phyloP scores from a whole-genome alignment of 1,140 invertebrate genomes.

The Marisa cornuarietis region DNA sequence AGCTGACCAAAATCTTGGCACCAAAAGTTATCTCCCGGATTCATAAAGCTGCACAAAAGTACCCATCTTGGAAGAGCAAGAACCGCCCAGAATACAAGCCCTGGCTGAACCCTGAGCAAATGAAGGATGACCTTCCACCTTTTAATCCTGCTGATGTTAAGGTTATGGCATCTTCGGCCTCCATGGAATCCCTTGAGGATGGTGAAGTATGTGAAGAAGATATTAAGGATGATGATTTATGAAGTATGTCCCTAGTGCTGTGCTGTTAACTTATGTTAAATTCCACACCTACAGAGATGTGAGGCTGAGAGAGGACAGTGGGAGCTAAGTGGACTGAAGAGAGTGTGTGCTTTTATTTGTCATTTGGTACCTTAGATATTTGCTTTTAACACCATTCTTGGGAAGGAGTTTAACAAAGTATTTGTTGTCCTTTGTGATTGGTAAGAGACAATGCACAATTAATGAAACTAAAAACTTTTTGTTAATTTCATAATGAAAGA shows the following conservation, averaged over 20 bases:
- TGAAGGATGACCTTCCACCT: slow-evolving; percentile 57
- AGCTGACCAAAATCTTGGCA: slow-evolving; percentile 85
- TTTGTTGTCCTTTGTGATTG: no score
- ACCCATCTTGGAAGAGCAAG: slow-evolving; percentile 81
- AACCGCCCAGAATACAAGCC: slow-evolving; percentile 82
- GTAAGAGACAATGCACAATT: no score
- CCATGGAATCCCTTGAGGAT: slow-evolving; percentile 42
- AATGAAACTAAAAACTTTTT: no score
- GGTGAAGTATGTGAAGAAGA: slow-evolving; percentile 49
- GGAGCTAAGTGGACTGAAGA: no score
- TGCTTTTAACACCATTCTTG: no score
- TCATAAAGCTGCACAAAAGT: slow-evolving; percentile 81
- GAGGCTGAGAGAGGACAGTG: no score
- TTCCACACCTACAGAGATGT: no score
- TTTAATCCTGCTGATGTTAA: slow-evolving; percentile 49
- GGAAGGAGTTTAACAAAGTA: no score
- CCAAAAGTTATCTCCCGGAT: slow-evolving; percentile 84
- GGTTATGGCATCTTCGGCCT: slow-evolving; percentile 32
- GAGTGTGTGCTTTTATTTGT: no score
- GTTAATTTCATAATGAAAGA: no score
- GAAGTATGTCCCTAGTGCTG: background rate
- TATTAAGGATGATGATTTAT: slow-evolving; percentile 42
- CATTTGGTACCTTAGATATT: no score
- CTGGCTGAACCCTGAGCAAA: slow-evolving; percentile 88
- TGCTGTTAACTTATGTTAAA: no score